Evolutionary conservation across 2,113 vertebrate genomes (phyloP), one percentile per base, ranked within the genome.

Genomic region (Ifrita kowaldi): DNA sequence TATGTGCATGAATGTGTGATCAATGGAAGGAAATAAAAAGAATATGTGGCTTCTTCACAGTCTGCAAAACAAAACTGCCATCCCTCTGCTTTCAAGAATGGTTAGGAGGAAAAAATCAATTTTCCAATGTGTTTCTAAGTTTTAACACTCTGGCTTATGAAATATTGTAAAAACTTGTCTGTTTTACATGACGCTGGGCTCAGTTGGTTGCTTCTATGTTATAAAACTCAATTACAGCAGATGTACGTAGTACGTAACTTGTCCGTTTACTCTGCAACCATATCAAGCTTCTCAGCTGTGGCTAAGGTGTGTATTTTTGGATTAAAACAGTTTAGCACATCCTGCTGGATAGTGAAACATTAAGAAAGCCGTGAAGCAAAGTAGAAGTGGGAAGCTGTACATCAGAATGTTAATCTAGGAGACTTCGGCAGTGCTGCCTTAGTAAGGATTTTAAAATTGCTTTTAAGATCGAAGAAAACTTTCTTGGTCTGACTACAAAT

Each of bases 321-420:
- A 62, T 98, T 93, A 83, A 60, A 95, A 53, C 27, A 53, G 22
- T 91, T 92, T 60, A 82, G 42, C 57, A 88, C 79, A 84, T 88
- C 26, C 35, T 63, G 39, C 74, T 86, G 9, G 65, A 24, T 20
- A 74, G n/a, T 32, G 64, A 81, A 70, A 90, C 44, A 26, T 90
- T 77, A 90, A 68, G 88, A 83, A 57, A 74, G 73, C 69, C 59
- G 13, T 81, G 65, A 78, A 74, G 55, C 15, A 41, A 75, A 88
- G 53, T 53, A 44, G 57, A 87, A 90, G 15, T 55, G 57, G 47
- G 56, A 77, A 87, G 73, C 74, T 16, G 7, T 69, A 68, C 32
- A 10, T 85, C 50, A 39, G 50, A 69, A 70, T 30, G 27, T 65
- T 95, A 73, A 84, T 87, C 63, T 83, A 56, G 50, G 37, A 83